Percentiles rank a stretch among this genome's conserved stretches.
phyloP scores from a whole-genome alignment of 2,888 invertebrate species.

The Linnaemya vulpina region DNA sequence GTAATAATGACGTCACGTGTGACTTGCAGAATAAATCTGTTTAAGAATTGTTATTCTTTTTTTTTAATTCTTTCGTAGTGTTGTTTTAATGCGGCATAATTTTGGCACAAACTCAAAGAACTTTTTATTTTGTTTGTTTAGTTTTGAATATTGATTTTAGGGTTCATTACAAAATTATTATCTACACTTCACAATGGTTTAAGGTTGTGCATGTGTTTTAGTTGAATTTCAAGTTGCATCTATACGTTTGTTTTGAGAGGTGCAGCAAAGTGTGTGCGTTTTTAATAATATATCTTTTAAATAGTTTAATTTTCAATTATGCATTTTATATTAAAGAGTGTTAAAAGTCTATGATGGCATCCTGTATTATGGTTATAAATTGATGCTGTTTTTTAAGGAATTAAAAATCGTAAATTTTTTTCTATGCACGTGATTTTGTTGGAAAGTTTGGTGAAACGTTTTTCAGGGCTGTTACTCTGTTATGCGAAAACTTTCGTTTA shows the following conservation, averaged over 20 bases:
- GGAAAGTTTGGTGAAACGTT: no score
- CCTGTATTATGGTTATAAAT: no score
- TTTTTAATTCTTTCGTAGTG: neutral
- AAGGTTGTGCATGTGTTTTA: conserved; percentile 7
- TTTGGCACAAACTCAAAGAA: conserved; percentile 41
- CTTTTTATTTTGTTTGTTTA: neutral
- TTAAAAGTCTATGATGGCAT: no score
- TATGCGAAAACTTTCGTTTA: no score
- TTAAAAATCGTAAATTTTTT: no score
- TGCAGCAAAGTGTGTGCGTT: neutral
- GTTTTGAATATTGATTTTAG: conserved; percentile 53
- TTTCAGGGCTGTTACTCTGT: no score
- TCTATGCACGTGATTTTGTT: no score
- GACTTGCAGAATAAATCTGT: conserved; percentile 27
- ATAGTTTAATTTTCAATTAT: no score
- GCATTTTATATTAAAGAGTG: no score
- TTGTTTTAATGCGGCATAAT: conserved; percentile 45
- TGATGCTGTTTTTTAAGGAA: no score
- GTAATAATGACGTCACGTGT: conserved; percentile 68
- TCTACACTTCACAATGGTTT: conserved; percentile 15
- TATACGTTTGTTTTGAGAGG: neutral
- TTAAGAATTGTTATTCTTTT: conserved; percentile 3
- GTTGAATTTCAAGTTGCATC: neutral
- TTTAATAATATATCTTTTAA: no score
- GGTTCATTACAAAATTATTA: conserved; percentile 24